Evolutionary conservation across 2,888 invertebrate genomes (phyloP).

Genomic region (Hirtodrosophila histrioides): DNA sequence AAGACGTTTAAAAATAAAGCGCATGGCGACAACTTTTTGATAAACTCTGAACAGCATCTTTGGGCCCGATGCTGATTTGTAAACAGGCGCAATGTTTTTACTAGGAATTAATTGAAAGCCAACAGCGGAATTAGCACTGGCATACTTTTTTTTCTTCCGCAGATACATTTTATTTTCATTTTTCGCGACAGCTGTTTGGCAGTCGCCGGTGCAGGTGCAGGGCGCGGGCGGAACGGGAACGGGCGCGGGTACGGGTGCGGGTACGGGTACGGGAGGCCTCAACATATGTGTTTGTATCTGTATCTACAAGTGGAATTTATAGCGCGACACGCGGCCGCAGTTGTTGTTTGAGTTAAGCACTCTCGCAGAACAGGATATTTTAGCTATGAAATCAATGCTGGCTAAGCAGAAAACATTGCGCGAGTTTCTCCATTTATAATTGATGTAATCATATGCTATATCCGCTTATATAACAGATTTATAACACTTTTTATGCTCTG

Average conservation of each 20-base stretch:
- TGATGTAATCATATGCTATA: too few relatives aligned
- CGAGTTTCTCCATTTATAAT: too few relatives aligned
- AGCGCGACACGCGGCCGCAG: slow-evolving; percentile 50
- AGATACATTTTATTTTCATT: slow-evolving; percentile 47
- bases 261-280: too few relatives aligned
- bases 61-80: slow-evolving; percentile 41
- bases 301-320: slow-evolving; percentile 58
- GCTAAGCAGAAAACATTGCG: neutral
- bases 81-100: slow-evolving; percentile 65
- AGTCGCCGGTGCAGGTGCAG: neutral
- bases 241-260: neutral
- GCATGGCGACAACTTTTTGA: slow-evolving; percentile 51
- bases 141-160: slow-evolving; percentile 40
- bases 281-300: neutral
- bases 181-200: slow-evolving; percentile 42
- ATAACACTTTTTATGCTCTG: too few relatives aligned
- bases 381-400: neutral
- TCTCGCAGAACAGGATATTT: neutral
- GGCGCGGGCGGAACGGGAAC: neutral
- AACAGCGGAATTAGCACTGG: slow-evolving; percentile 41
- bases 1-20: slow-evolving; percentile 50
- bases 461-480: too few relatives aligned
- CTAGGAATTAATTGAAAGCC: slow-evolving; percentile 47
- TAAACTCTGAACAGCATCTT: slow-evolving; percentile 31
- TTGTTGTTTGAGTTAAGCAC: slow-evolving; percentile 34